These are phyloP conservation scores for Xiphorhynchus erythropygius DNA, from an alignment of 2,797 vertebrate genomes.

Conservation along the genomic window DNA sequence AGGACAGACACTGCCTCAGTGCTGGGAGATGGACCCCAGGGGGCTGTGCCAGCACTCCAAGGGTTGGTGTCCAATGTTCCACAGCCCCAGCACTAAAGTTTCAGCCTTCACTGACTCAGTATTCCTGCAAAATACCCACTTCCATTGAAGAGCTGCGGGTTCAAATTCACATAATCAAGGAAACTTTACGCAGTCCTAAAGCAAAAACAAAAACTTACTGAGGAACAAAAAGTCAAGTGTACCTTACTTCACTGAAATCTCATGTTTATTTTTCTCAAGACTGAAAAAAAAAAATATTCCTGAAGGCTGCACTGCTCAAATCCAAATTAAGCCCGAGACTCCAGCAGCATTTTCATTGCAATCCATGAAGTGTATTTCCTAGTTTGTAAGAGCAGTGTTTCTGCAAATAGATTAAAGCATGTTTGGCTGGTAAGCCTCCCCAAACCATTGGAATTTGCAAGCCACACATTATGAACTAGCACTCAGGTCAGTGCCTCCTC, in stretches of 20 bases:
- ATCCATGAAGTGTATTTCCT: constrained; percentile 52
- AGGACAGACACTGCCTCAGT: background rate
- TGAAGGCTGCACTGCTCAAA: constrained; percentile 67
- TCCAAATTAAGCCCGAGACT: constrained; percentile 56
- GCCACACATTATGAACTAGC: constrained; percentile 65
- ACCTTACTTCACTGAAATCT: constrained; percentile 75
- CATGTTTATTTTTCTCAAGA: constrained; percentile 78
- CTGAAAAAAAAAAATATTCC: constrained; percentile 16
- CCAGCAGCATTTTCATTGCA: constrained; percentile 57
- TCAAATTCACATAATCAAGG: constrained; percentile 71
- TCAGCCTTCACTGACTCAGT: constrained; percentile 42
- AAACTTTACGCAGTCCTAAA: constrained; percentile 76
- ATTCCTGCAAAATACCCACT: constrained; percentile 61
- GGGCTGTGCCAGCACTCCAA: constrained; percentile 3
- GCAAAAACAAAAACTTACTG: constrained; percentile 63
- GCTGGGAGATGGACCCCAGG: constrained; percentile 34
- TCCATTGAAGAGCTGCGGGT: constrained; percentile 22
- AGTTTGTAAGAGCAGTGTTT: constrained; percentile 56
- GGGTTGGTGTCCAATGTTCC: constrained; percentile 12
- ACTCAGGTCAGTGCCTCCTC: constrained; percentile 65
- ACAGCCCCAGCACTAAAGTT: constrained; percentile 58
- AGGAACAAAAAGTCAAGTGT: constrained; percentile 75
- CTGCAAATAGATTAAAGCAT: constrained; percentile 65
- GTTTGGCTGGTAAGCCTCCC: constrained; percentile 63
- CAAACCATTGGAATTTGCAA: constrained; percentile 66